These are phyloP conservation scores for Calypte anna DNA, from an alignment of 2,113 vertebrate genomes.

Conservation along the genomic window DNA sequence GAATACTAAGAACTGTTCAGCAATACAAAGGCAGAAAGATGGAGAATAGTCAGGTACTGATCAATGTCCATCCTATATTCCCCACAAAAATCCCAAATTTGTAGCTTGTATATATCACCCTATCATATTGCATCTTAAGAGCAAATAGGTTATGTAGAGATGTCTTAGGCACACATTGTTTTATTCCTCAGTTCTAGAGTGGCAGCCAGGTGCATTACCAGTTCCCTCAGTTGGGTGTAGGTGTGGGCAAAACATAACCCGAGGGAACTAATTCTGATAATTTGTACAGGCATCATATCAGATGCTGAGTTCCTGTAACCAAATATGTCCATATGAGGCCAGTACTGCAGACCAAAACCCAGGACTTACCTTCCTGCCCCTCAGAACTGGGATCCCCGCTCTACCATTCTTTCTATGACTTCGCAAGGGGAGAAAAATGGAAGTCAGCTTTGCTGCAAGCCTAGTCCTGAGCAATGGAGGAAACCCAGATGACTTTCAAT, in stretches of 20 bases:
- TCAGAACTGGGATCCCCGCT: neutral
- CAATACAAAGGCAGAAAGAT: neutral
- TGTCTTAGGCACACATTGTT: neutral
- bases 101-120: neutral
- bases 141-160: neutral
- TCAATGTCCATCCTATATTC: neutral
- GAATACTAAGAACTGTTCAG: neutral
- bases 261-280: neutral
- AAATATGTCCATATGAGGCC: neutral
- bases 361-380: neutral
- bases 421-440: slow-evolving; percentile 8
- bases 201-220: neutral
- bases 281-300: neutral
- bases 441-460: slow-evolving; percentile 31
- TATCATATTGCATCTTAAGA: neutral
- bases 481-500: slow-evolving; percentile 20
- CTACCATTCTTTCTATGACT: neutral
- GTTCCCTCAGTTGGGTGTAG: neutral
- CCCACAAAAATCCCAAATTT: neutral
- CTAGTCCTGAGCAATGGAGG: neutral
- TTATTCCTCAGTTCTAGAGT: neutral
- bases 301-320: neutral
- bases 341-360: neutral
- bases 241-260: neutral
- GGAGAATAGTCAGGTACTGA: neutral